Base-by-base conservation (phyloP, 64 coral and sea anemone genomes). In the Catalaphyllia jardinei region DNA sequence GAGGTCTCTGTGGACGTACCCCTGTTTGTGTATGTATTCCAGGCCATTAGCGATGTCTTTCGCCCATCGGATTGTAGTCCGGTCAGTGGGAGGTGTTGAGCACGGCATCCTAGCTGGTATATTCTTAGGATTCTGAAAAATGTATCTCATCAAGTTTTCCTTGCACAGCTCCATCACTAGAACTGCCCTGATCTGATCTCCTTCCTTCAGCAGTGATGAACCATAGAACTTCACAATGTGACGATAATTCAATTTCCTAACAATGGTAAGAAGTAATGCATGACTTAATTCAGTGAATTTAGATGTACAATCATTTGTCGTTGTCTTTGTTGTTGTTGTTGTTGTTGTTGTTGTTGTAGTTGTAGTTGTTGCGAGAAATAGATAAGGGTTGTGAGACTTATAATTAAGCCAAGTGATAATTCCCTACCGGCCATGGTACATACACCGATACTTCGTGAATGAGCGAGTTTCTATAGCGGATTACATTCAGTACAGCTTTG, bases 1-100 rank as follows among this genome's bases (percentile, higher is more conserved):
- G 27, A 89, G 71, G 61, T 89, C 77, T 33, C 76, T 28, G 54
- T 89, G 65, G 24, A n/a, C 65, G 9, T n/a, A 25, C 22, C 65
- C 65, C 10, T 69, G 65, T 69, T 10, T 5, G 65, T 69, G 65
- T 25, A 69, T n/a, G 22, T n/a, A 28, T 25, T n/a, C 22, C 22
- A 69, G 22, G 8, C 20, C 65, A 69, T 69, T n/a, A 11, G 24
- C 65, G 9, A 69, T 69, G 19, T 69, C 65, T 69, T 69, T 69
- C 25, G 65, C 65, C 65, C 65, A 69, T 69, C 65, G 5, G 65
- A 69, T 69, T 27, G 25, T 27, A 69, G 22, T 69, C 4, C 25
- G 29, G 6, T 69, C 25, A 6, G 65, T 27, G 20, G 65, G 4
- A 24, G 2, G 6, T 67, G 65, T 8, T 69, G 1, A 25, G 10